These are phyloP conservation scores for Condylura cristata DNA, from an alignment of 2,113 vertebrate species.

Conservation along the genomic window DNA sequence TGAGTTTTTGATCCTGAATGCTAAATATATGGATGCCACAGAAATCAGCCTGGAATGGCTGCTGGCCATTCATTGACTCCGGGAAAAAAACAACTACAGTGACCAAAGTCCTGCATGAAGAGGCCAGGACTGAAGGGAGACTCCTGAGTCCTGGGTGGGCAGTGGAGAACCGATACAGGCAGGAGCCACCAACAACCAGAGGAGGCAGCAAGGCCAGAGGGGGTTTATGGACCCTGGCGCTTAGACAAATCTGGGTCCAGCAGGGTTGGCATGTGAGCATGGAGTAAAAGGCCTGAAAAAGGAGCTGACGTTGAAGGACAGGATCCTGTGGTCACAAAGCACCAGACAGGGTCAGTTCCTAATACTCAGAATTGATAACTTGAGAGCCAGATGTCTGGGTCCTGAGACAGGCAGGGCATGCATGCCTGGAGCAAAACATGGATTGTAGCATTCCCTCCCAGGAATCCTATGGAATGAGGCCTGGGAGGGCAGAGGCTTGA, in stretches of 20 bases:
- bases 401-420: not conserved
- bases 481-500: not conserved
- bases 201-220: not conserved
- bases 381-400: not conserved
- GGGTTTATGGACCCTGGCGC: not conserved
- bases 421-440: not conserved
- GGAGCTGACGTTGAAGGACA: not conserved
- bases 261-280: not conserved
- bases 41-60: not conserved
- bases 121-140: not conserved
- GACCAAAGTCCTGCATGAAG: not conserved
- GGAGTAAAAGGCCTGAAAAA: not conserved
- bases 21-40: not conserved
- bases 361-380: not conserved
- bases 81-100: not conserved
- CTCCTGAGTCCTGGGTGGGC: not conserved
- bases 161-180: not conserved
- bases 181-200: not conserved
- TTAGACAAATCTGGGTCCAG: not conserved
- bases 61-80: not conserved
- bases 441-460: not conserved
- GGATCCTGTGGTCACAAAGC: not conserved
- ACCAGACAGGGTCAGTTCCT: not conserved
- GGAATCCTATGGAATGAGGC: not conserved
- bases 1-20: not conserved